phyloP scores from a whole-genome alignment of 2,888 invertebrate species.

The Caenorhabditis zanzibari region DNA sequence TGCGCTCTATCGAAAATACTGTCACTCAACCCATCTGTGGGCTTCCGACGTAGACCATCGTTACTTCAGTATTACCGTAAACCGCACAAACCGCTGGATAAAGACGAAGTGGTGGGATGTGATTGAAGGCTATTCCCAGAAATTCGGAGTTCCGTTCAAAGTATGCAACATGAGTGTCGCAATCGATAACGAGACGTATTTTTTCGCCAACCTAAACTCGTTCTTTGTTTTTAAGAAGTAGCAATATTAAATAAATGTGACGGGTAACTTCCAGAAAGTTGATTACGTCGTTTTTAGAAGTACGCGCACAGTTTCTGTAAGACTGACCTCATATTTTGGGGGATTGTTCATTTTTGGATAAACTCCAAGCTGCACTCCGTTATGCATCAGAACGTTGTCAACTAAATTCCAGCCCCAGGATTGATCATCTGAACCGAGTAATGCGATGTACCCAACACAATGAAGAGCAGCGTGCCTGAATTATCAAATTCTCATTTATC shows the following conservation, averaged over 20 bases:
- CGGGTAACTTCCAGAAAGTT: too few relatives aligned
- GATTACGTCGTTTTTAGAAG: too few relatives aligned
- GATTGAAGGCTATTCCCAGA: slow-evolving; percentile 89
- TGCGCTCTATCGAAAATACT: slow-evolving; percentile 4
- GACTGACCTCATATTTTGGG: slow-evolving; percentile 94
- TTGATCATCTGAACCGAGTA: slow-evolving; percentile 95
- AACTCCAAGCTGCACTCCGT: slow-evolving; percentile 88
- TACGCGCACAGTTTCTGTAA: background rate
- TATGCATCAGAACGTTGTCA: slow-evolving; percentile 96
- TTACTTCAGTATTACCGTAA: slow-evolving; percentile 99
- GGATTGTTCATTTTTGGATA: slow-evolving; percentile 87
- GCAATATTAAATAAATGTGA: too few relatives aligned
- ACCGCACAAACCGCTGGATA: slow-evolving; percentile 98
- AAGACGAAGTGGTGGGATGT: slow-evolving; percentile 87
- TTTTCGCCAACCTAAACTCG: slow-evolving; percentile 92
- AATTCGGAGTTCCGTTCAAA: slow-evolving; percentile 96
- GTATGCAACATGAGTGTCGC: slow-evolving; percentile 96
- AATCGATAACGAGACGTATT: slow-evolving; percentile 97
- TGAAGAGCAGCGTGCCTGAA: slow-evolving; percentile 91
- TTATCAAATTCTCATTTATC: background rate
- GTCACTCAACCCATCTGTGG: slow-evolving; percentile 87
- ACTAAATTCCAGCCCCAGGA: slow-evolving; percentile 99
- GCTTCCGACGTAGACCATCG: slow-evolving; percentile 97
- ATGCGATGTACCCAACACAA: slow-evolving; percentile 95
- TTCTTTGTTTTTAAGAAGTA: too few relatives aligned